Evolutionary conservation across 2,797 vertebrate genomes (phyloP), one percentile per base, ranked within the genome.

Genomic region (Myripristis murdjan): DNA sequence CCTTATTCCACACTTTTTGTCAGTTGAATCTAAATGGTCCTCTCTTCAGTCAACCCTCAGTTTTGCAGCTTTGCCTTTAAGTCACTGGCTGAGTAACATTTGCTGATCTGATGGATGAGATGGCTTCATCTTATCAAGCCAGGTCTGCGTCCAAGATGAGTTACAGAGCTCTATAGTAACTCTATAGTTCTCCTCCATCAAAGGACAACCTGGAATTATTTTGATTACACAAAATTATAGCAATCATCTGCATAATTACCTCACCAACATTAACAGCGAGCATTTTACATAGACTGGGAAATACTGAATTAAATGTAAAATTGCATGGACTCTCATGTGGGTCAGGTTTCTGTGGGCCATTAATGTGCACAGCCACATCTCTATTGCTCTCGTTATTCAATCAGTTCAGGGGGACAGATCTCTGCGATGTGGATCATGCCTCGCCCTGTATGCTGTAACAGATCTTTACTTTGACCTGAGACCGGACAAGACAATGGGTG

Each of bases 151-250:
- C 39, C 41, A 39, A 41, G 15, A 2, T 35, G 33, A 11, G 33
- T 10, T 35, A 64, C 12, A 53, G 44, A 22, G 20, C n/a, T 9
- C 35, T 46, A n/a, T 5, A 22, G 9, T 11, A 2, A 12, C n/a
- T n/a, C n/a, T n/a, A n/a, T n/a, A n/a, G 9, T 35, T 37, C 16
- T 53, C 16, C 44, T 35, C 79, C 65, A 79, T 58, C 23, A 71
- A 44, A 49, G 47, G 47, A 18, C 63, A 18, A 52, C 41, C 15
- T 28, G 66, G 61, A 57, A 66, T 77, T 24, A 69, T 44, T 70
- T 51, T 72, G 74, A 83, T 84, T 74, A 52, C 15, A 20, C 53
- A 59, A 75, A 67, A 84, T 81, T 44, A 58, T 14, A 12, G 39
- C 55, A 58, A 77, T 70, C 28, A 70, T 35, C 41, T 47, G 55